Evolutionary conservation across 2,888 invertebrate species (phyloP), one percentile per base, ranked within the genome.

Genomic region (Blera fallax): DNA sequence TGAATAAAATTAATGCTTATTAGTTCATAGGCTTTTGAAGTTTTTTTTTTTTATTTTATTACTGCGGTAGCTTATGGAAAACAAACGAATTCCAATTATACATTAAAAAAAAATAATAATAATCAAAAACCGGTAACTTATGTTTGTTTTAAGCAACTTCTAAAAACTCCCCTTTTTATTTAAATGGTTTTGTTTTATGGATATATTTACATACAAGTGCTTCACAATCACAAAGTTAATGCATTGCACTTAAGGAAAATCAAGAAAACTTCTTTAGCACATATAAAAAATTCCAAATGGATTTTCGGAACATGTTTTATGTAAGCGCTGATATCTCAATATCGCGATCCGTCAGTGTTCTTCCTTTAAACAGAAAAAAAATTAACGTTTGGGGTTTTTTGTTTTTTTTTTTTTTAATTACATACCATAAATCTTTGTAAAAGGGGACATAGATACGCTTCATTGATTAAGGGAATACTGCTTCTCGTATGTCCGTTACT

Each of bases 321-420:
- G 70, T 79, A 54, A 45, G 37, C 29, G 43, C 54, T 79, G 78
- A 79, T 72, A 79, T 78, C 77, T 78, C 43, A 78, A 78, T 78
- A 62, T 16, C 4, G 40, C 7, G 21, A 52, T 34, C 62, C 67
- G 29, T 11, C 34, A 34, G 37, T 32, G 56, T 65, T 52, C 48
- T 18, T 50, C 16, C 14, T 21, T 34, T 11, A 45, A 65, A 16
- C 16, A 29, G 54, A 43, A 43, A 16, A 24, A n/a, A 32, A n/a
- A 8, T 29, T 16, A 16, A 43, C 24, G 76, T 24, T 56, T 14
- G 18, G 43, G 16, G 45, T 37, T 56, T 50, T 77, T 50, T 48
- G 37, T 64, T 43, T 60, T 45, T 78, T 45, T 48, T 54, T 16
- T 29, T 62, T 79, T 72, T 79, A 72, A 79, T 48, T 65, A 65